Conservation (phyloP, 2,888 invertebrate species). For the Cylloceria caligata region DNA sequence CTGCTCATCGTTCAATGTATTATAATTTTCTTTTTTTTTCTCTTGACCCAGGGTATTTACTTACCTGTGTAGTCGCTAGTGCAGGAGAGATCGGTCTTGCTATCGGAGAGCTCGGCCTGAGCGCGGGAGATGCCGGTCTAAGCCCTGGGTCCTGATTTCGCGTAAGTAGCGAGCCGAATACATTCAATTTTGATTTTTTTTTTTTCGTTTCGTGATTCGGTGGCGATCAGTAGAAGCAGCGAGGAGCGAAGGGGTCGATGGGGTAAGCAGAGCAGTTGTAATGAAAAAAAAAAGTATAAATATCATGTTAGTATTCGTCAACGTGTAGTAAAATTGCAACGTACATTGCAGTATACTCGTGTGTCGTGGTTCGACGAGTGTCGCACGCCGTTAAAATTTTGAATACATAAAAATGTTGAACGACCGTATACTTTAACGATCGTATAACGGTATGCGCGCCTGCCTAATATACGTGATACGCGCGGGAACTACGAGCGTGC, state of each 20-base stretch:
- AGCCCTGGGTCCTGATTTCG: slow-evolving; percentile 44
- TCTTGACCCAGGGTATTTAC: slow-evolving; percentile 66
- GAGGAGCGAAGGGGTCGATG: slow-evolving; percentile 40
- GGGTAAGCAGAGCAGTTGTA: slow-evolving; percentile 60
- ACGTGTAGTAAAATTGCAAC: slow-evolving; percentile 7
- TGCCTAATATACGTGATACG: slow-evolving; percentile 44
- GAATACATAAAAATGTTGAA: slow-evolving; percentile 31
- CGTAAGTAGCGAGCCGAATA: slow-evolving; percentile 31
- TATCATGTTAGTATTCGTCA: slow-evolving; percentile 49
- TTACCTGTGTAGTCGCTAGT: slow-evolving; percentile 79
- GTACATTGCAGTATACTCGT: slow-evolving; percentile 22
- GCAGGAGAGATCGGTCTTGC: slow-evolving; percentile 26
- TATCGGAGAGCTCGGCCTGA: slow-evolving; percentile 12
- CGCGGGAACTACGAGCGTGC: slow-evolving; percentile 45
- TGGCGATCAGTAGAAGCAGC: slow-evolving; percentile 58
- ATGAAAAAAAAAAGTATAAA: slow-evolving; percentile 47
- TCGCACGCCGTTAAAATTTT: slow-evolving; percentile 50
- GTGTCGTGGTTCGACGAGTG: slow-evolving; percentile 15
- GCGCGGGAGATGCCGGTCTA: slow-evolving; percentile 5
- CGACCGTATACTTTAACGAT: background rate
- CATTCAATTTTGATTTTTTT: slow-evolving; percentile 12
- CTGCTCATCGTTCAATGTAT: background rate
- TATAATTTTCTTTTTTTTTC: too few species aligned
- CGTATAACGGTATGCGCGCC: slow-evolving; percentile 9
- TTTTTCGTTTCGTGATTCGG: slow-evolving; percentile 24